phyloP scores from a whole-genome alignment of 2,888 invertebrate genomes.

The Nymphalis c-album region DNA sequence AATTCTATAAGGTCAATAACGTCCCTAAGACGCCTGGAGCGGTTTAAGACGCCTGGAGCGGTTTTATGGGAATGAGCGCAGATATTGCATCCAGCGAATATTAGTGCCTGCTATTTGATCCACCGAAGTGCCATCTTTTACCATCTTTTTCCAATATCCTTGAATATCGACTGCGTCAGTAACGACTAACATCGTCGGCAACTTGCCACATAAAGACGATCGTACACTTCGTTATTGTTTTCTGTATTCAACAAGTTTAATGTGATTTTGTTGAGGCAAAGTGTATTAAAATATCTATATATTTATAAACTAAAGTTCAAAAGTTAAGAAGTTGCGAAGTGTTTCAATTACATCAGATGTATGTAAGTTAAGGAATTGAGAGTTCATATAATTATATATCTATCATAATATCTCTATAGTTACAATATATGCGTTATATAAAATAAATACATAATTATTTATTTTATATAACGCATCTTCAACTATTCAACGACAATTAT shows the following conservation, averaged over 20 bases:
- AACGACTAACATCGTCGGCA: conserved; percentile 27
- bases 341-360: too few relatives aligned
- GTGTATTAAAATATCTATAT: neutral
- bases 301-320: neutral
- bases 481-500: too few relatives aligned
- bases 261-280: neutral
- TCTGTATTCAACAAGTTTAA: neutral
- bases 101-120: conserved; percentile 68
- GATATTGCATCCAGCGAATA: conserved; percentile 52
- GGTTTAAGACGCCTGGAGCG: conserved; percentile 66
- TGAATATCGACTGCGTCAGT: conserved; percentile 52
- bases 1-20: conserved; percentile 66
- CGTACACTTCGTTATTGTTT: conserved; percentile 5
- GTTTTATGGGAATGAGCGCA: conserved; percentile 66
- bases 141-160: conserved; percentile 74
- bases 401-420: too few relatives aligned
- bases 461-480: too few relatives aligned
- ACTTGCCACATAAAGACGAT: neutral
- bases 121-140: conserved; percentile 63
- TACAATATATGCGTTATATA: too few relatives aligned
- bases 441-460: too few relatives aligned
- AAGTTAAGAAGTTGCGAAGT: neutral
- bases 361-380: too few relatives aligned
- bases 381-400: too few relatives aligned
- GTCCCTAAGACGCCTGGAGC: conserved; percentile 61